Evolutionary conservation across 2,113 vertebrate genomes (phyloP).

Genomic region (Eublepharis macularius): DNA sequence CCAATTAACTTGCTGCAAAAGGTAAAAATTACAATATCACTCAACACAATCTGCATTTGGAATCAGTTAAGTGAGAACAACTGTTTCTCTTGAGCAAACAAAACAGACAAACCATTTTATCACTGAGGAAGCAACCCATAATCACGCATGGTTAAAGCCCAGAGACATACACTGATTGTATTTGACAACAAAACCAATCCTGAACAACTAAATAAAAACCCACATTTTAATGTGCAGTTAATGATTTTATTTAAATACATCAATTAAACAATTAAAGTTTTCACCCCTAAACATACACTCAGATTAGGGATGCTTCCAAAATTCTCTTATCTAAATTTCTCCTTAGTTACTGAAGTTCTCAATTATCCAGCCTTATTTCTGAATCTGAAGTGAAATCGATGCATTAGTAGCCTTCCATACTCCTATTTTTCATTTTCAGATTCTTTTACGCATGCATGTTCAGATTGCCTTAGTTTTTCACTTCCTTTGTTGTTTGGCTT

Average conservation of each 20-base stretch:
- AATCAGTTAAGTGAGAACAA: neutral
- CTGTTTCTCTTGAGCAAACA: neutral
- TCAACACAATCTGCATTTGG: neutral
- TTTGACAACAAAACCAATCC: neutral
- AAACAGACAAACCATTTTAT: neutral
- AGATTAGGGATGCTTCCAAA: no score
- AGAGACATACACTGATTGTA: neutral
- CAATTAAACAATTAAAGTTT: no score
- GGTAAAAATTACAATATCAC: neutral
- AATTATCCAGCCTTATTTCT: no score
- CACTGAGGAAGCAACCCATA: neutral
- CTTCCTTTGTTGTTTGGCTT: no score
- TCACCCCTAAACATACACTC: no score
- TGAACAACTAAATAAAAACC: neutral
- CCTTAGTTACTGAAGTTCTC: no score
- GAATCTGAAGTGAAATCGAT: no score
- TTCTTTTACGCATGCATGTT: neutral
- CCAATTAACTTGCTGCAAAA: neutral
- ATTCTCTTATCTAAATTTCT: no score
- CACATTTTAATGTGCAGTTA: neutral
- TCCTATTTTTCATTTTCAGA: no score
- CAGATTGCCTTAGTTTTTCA: no score
- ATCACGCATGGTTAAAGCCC: neutral
- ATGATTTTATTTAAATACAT: neutral
- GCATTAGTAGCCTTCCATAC: no score